Conservation (phyloP, 2,888 invertebrate species). For the Drosophila atripex region DNA sequence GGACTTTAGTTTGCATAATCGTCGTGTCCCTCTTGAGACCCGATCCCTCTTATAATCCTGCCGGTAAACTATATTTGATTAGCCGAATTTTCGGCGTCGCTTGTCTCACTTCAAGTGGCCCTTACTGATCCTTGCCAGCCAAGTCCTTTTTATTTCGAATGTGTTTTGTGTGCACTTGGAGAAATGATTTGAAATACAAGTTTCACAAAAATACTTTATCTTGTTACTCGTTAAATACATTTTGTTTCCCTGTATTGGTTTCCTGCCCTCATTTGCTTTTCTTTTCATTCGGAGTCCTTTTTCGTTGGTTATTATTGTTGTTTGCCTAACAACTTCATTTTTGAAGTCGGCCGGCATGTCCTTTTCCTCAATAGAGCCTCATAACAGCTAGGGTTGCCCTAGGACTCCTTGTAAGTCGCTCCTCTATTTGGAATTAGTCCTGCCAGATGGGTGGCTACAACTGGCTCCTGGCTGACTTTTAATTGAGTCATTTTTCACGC, state of each 20-base stretch:
- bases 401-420: not conserved
- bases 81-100: conserved; percentile 61
- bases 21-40: conserved; percentile 24
- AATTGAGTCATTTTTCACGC: conserved; percentile 75
- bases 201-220: not conserved
- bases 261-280: conserved; percentile 25
- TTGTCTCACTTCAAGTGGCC: conserved; percentile 67
- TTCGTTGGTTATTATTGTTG: conserved; percentile 14
- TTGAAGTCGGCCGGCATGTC: conserved; percentile 56
- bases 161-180: conserved; percentile 24
- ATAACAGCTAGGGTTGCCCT: conserved; percentile 41
- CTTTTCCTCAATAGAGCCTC: conserved; percentile 28
- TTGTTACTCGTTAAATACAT: too few relatives aligned
- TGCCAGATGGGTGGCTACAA: conserved; percentile 53
- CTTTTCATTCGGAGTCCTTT: conserved; percentile 20
- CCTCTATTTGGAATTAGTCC: conserved; percentile 54
- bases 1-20: conserved; percentile 57
- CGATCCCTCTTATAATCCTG: conserved; percentile 37
- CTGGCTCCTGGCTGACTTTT: conserved; percentile 41
- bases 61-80: conserved; percentile 66
- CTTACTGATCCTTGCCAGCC: conserved; percentile 46
- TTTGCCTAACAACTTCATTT: conserved; percentile 70
- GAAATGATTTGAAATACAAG: not conserved
- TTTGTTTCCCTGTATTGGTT: not conserved
- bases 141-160: conserved; percentile 24